phyloP scores from a whole-genome alignment of 1,140 invertebrate genomes.

The Cotesia chilonis region DNA sequence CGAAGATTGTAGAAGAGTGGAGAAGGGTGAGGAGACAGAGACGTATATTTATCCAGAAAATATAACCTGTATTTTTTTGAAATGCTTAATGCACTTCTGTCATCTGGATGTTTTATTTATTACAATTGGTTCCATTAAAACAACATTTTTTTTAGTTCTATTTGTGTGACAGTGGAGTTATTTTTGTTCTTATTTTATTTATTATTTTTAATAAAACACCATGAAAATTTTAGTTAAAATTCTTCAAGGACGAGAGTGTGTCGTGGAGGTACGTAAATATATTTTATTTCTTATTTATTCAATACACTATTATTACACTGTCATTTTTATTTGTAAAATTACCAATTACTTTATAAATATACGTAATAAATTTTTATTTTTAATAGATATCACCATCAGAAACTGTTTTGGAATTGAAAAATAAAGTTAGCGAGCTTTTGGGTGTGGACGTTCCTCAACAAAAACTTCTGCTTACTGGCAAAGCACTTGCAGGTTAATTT shows the following conservation, averaged over 20 bases:
- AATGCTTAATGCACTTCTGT: too few relatives aligned
- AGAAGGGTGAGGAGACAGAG: too few relatives aligned
- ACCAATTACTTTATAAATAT: constrained; percentile 14
- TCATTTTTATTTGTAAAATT: constrained; percentile 4
- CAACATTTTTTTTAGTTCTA: too few relatives aligned
- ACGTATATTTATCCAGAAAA: too few relatives aligned
- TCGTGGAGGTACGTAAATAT: constrained; percentile 53
- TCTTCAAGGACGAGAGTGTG: constrained; percentile 54
- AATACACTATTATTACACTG: not conserved
- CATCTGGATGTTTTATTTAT: too few relatives aligned
- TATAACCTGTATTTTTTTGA: too few relatives aligned
- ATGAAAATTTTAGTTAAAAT: constrained; percentile 59
- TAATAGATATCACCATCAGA: constrained; percentile 57
- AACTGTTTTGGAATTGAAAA: constrained; percentile 58
- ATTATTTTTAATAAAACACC: constrained; percentile 26
- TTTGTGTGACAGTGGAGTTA: too few relatives aligned
- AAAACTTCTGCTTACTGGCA: constrained; percentile 58
- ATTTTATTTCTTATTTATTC: constrained; percentile 21
- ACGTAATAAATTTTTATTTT: constrained; percentile 1
- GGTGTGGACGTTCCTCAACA: constrained; percentile 60
- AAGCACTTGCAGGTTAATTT: constrained; percentile 55
- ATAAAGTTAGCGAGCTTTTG: constrained; percentile 55
- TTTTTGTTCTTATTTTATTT: too few relatives aligned
- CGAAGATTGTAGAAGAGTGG: too few relatives aligned
- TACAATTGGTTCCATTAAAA: too few relatives aligned